Evolutionary conservation across 2,113 vertebrate genomes (phyloP).

Genomic region (Eudyptes chrysolophus): DNA sequence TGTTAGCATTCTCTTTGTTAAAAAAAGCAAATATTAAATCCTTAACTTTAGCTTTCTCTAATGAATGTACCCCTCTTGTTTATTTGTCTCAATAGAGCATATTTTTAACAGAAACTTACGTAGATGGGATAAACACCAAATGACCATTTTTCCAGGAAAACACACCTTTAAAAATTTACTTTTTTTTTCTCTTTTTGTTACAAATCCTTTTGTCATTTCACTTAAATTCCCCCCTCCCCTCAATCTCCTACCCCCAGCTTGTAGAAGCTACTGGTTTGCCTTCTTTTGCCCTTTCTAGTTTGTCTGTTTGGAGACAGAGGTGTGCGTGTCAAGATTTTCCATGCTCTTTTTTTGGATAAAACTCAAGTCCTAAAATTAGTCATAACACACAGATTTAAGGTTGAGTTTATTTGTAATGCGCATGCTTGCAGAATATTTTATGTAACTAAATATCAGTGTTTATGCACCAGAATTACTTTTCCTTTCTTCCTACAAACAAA

Average conservation of each 20-base stretch:
- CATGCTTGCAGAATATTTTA: slow-evolving; percentile 14
- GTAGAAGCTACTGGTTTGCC: neutral
- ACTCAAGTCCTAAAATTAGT: slow-evolving; percentile 29
- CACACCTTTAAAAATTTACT: neutral
- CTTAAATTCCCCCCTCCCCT: neutral
- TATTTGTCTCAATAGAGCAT: neutral
- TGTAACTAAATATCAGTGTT: slow-evolving; percentile 10
- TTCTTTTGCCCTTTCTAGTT: neutral
- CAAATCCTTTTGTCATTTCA: neutral
- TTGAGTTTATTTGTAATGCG: slow-evolving; percentile 31
- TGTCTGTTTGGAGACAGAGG: neutral
- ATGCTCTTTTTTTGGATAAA: slow-evolving; percentile 5
- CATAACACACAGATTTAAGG: neutral
- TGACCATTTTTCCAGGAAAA: neutral
- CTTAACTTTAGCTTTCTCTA: neutral
- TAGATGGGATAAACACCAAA: neutral
- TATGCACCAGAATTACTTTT: neutral
- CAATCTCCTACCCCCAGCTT: neutral
- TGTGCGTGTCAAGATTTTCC: slow-evolving; percentile 26
- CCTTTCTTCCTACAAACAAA: neutral
- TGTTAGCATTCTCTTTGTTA: neutral
- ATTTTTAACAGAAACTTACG: neutral
- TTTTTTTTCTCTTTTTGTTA: neutral
- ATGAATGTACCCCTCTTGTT: neutral
- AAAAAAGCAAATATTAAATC: neutral